Conservation (phyloP, 2,113 vertebrate genomes). For the Salvator merianae region DNA sequence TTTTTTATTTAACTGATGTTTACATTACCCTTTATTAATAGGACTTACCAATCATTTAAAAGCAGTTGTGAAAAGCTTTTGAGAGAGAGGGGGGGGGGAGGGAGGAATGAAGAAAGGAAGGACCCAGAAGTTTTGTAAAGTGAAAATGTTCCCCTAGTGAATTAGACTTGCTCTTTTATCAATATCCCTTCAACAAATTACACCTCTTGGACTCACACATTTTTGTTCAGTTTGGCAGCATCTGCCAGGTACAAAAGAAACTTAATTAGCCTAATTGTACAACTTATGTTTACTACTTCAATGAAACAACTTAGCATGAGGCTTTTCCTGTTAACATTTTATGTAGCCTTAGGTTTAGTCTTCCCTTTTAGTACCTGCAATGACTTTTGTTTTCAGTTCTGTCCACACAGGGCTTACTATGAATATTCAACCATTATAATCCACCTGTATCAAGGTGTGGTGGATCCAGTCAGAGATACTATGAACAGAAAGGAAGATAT, state of each 20-base stretch:
- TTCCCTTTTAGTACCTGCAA: not conserved
- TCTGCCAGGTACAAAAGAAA: not conserved
- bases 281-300: no score
- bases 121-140: not conserved
- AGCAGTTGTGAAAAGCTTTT: no score
- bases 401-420: slow-evolving; percentile 37
- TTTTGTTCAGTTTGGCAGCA: not conserved
- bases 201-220: not conserved
- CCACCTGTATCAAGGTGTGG: slow-evolving; percentile 44
- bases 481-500: not conserved
- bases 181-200: no score
- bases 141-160: not conserved
- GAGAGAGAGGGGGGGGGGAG: no score
- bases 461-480: not conserved
- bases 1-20: not conserved
- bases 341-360: not conserved
- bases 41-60: not conserved
- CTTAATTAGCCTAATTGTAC: no score
- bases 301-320: not conserved
- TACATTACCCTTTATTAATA: not conserved
- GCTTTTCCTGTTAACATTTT: not conserved
- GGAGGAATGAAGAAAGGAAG: no score
- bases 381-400: slow-evolving; percentile 30
- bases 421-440: slow-evolving; percentile 44
- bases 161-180: not conserved